Conservation (phyloP, 2,888 invertebrate species). For the Melanotus villosus region DNA sequence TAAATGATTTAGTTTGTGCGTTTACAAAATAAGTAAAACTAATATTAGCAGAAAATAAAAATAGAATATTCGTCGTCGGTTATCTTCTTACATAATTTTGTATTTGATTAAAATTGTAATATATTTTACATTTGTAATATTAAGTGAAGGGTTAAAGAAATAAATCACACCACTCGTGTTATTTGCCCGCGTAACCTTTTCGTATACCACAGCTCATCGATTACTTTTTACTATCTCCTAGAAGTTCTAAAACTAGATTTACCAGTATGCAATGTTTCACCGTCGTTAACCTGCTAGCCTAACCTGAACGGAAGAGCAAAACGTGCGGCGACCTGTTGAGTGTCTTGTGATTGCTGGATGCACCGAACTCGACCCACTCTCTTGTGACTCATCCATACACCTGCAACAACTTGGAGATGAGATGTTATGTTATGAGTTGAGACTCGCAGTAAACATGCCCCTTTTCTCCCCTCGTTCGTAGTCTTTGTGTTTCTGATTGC, state of each 20-base stretch:
- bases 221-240: constrained; percentile 24
- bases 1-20: too few relatives aligned
- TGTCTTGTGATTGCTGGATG: constrained; percentile 4
- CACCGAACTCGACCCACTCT: constrained; percentile 15
- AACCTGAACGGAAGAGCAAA: constrained; percentile 29
- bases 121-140: too few relatives aligned
- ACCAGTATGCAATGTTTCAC: constrained; percentile 16
- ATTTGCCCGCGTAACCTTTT: background rate
- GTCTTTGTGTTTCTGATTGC: background rate
- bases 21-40: too few relatives aligned
- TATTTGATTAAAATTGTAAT: too few relatives aligned
- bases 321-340: constrained; percentile 27
- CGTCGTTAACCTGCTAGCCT: constrained; percentile 28
- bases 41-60: too few relatives aligned
- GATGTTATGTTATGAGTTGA: constrained; percentile 1
- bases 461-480: background rate
- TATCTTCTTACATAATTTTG: too few relatives aligned
- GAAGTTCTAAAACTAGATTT: constrained; percentile 23
- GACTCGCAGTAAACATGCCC: background rate
- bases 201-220: background rate
- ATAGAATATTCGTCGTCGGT: too few relatives aligned
- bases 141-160: too few relatives aligned
- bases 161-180: too few relatives aligned
- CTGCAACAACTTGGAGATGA: constrained; percentile 20
- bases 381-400: constrained; percentile 6